These are phyloP conservation scores for Poecile atricapillus DNA, from an alignment of 2,113 vertebrate genomes.

Conservation along the genomic window DNA sequence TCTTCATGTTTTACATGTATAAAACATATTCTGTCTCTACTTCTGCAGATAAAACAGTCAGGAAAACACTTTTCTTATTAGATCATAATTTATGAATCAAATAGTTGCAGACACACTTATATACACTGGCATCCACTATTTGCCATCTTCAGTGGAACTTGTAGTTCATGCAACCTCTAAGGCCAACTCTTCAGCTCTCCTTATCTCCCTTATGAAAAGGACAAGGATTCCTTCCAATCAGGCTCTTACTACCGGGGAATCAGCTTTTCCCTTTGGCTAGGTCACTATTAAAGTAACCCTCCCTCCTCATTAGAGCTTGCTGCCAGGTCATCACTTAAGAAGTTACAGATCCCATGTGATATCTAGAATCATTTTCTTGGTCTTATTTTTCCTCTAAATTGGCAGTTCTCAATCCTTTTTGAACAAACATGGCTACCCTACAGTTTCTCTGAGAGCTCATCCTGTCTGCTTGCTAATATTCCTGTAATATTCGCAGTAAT, in stretches of 20 bases:
- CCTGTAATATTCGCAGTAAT: not conserved
- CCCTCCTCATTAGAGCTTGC: not conserved
- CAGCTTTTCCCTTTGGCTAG: not conserved
- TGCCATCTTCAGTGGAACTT: not conserved
- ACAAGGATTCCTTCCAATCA: not conserved
- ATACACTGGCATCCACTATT: not conserved
- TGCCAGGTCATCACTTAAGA: conserved; percentile 4
- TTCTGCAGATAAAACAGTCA: not conserved
- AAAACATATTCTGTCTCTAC: not conserved
- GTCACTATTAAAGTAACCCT: not conserved
- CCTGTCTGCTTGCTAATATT: not conserved
- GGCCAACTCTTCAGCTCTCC: not conserved
- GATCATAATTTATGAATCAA: not conserved
- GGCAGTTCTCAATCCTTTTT: not conserved
- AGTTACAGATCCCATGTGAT: not conserved
- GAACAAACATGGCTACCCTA: not conserved
- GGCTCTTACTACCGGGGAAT: not conserved
- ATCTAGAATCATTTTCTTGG: not conserved
- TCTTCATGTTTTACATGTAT: not conserved
- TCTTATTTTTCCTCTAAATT: not conserved
- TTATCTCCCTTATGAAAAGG: not conserved
- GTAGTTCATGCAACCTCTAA: not conserved
- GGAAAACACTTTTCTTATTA: not conserved
- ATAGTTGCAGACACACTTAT: not conserved
- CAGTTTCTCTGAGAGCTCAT: not conserved